Conservation (phyloP, 2,113 vertebrate species). For the Phylloscopus trochiloides region DNA sequence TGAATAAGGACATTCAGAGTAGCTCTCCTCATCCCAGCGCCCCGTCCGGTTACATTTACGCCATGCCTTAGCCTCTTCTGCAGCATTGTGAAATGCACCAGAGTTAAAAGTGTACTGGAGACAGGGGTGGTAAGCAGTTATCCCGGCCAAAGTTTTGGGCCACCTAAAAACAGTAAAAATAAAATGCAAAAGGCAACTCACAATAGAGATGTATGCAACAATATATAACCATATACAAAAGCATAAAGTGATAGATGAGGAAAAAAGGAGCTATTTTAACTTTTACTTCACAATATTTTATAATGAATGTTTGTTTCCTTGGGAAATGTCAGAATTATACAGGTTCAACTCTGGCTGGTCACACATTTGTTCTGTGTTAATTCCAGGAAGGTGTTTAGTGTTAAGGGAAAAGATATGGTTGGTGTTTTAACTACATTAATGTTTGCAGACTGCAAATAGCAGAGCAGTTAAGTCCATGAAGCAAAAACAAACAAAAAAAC, state of each 20-base stretch:
- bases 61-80: constrained; percentile 82
- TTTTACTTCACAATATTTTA: not conserved
- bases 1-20: constrained; percentile 86
- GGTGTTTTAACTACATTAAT: not conserved
- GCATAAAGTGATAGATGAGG: not conserved
- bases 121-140: constrained; percentile 83
- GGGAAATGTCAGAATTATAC: not conserved
- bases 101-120: constrained; percentile 72
- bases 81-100: constrained; percentile 8
- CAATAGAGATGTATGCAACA: not conserved
- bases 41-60: constrained; percentile 83
- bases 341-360: not conserved
- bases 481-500: not conserved
- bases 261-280: not conserved
- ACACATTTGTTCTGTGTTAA: not conserved
- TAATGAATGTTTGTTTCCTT: not conserved
- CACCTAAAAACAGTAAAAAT: constrained; percentile 76
- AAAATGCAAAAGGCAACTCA: not conserved
- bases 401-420: not conserved
- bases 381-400: not conserved
- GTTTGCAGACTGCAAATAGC: not conserved
- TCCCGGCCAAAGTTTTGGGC: constrained; percentile 87
- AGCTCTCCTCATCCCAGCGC: constrained; percentile 85
- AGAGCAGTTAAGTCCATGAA: not conserved
- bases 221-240: not conserved